A percentile compares a stretch with the other conserved stretches of the same genome.
Conservation (phyloP, 2,113 vertebrate species). For the Vidua macroura region DNA sequence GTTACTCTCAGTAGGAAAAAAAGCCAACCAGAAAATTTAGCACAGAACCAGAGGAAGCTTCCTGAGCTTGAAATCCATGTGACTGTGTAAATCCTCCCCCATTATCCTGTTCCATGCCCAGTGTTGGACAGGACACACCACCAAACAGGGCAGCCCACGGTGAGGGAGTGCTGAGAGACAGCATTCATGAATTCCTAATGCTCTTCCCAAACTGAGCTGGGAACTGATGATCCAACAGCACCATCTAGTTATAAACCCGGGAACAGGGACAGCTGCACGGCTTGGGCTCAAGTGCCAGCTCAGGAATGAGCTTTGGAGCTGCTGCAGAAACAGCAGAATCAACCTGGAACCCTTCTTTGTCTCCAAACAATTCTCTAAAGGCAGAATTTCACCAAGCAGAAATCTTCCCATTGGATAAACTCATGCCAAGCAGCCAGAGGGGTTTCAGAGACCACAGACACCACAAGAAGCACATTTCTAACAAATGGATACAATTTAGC, state of each 20-base stretch:
- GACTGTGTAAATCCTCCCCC: not conserved
- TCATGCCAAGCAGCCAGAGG: not conserved
- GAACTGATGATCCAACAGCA: slow-evolving; percentile 33
- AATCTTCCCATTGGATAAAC: not conserved
- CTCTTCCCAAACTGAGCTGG: not conserved
- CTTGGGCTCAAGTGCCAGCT: not conserved
- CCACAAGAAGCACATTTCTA: not conserved
- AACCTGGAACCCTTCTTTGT: not conserved
- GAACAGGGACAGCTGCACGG: not conserved
- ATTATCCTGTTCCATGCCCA: not conserved
- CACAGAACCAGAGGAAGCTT: not conserved
- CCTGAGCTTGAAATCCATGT: not conserved
- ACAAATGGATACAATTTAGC: not conserved
- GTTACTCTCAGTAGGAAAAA: not conserved
- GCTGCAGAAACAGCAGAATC: not conserved
- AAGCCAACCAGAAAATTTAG: not conserved
- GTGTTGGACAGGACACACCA: not conserved
- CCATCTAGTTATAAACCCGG: not conserved
- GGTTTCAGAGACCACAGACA: not conserved
- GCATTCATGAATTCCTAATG: not conserved
- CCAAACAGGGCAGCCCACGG: not conserved
- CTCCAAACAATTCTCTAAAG: not conserved
- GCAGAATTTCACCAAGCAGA: not conserved
- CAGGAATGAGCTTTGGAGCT: not conserved
- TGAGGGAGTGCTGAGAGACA: not conserved